These are phyloP conservation scores for Metopolophium dirhodum DNA, from an alignment of 1,140 invertebrate species.

Conservation along the genomic window DNA sequence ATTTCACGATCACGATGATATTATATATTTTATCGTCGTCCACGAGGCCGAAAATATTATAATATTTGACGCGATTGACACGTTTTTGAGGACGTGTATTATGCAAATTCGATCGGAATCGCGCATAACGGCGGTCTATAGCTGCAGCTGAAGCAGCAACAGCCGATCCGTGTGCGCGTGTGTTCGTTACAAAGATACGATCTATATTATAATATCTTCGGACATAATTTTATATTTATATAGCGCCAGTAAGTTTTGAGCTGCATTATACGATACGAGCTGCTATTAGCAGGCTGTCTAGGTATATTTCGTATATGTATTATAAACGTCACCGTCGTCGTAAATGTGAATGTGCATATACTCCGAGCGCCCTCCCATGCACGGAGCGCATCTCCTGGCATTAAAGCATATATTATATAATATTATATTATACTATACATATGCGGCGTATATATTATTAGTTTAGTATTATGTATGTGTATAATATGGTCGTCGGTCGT, in stretches of 20 bases:
- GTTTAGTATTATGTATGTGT: not conserved
- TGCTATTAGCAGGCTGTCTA: not conserved
- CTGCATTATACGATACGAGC: not conserved
- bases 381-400: not conserved
- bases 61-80: not conserved
- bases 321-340: not conserved
- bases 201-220: not conserved
- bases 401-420: not conserved
- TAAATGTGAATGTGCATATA: not conserved
- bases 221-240: slow-evolving; percentile 2
- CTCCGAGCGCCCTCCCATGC: not conserved
- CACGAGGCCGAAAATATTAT: not conserved
- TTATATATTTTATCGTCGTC: not conserved
- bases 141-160: no score
- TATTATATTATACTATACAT: not conserved
- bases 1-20: not conserved
- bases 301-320: not conserved
- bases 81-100: not conserved
- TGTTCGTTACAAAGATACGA: not conserved
- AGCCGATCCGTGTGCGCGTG: not conserved
- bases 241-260: not conserved
- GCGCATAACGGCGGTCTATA: not conserved
- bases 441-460: not conserved
- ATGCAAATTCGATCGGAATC: slow-evolving; percentile 32
- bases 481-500: not conserved